Evolutionary conservation across 2,888 invertebrate species (phyloP).

Genomic region (Lissonota sp.): DNA sequence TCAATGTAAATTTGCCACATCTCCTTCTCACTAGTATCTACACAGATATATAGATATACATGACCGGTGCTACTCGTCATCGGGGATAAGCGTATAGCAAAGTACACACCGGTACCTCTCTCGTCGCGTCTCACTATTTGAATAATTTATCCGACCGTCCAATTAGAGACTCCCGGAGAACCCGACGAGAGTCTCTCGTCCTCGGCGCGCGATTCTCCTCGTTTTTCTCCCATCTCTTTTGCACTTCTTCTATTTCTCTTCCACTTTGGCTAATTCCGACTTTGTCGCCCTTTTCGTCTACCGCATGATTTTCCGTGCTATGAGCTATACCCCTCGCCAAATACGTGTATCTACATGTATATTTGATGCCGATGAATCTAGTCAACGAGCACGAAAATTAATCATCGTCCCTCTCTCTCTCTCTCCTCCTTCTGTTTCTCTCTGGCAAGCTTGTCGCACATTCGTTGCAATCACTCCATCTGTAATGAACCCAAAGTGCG

Average conservation of each 20-base stretch:
- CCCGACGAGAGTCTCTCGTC: conserved; percentile 46
- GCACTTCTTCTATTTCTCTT: conserved; percentile 28
- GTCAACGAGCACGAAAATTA: conserved; percentile 54
- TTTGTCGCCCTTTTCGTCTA: conserved; percentile 49
- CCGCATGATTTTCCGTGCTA: conserved; percentile 46
- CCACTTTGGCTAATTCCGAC: conserved; percentile 47
- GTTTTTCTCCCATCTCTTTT: conserved; percentile 19
- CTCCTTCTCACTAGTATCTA: conserved; percentile 16
- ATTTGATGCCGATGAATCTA: conserved; percentile 27
- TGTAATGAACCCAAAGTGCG: not conserved
- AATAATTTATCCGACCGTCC: conserved; percentile 66
- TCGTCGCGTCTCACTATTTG: conserved; percentile 59
- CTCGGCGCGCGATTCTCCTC: conserved; percentile 26
- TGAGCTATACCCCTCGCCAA: conserved; percentile 18
- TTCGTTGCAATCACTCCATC: conserved; percentile 31
- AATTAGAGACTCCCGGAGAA: conserved; percentile 63
- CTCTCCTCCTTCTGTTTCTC: not conserved
- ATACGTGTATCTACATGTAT: not conserved
- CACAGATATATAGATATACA: not conserved
- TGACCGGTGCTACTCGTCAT: conserved; percentile 18
- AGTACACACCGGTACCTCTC: conserved; percentile 28
- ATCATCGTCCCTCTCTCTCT: conserved; percentile 17
- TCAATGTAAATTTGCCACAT: not conserved
- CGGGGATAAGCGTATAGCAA: conserved; percentile 26
- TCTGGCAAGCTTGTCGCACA: conserved; percentile 5